Evolutionary conservation across 2,797 vertebrate genomes (phyloP).

Genomic region (Anas capensis): DNA sequence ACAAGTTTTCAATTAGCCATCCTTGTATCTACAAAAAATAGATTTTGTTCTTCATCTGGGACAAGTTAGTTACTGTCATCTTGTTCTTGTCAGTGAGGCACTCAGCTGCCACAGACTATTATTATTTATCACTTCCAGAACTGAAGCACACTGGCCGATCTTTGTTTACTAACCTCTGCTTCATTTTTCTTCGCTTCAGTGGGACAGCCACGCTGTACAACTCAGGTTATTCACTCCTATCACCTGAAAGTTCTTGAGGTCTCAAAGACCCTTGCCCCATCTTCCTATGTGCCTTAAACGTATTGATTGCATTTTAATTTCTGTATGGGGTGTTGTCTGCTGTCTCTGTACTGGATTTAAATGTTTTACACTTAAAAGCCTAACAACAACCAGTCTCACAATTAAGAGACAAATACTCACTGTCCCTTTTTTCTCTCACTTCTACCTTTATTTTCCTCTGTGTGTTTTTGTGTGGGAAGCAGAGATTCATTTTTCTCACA

Average conservation of each 20-base stretch:
- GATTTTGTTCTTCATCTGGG: conserved; percentile 32
- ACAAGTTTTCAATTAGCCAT: conserved; percentile 39
- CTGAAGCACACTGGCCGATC: background rate
- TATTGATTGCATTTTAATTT: background rate
- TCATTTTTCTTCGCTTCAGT: background rate
- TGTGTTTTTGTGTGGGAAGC: background rate
- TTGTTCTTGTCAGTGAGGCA: conserved; percentile 57
- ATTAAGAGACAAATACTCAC: background rate
- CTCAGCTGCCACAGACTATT: background rate
- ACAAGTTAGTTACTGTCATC: conserved; percentile 44
- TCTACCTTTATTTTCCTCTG: background rate
- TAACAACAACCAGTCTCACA: background rate
- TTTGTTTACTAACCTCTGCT: conserved; percentile 18
- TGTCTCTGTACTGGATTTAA: background rate
- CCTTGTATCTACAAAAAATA: background rate
- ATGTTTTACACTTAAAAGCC: background rate
- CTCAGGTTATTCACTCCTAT: background rate
- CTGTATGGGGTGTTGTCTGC: background rate
- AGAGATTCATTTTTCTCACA: background rate
- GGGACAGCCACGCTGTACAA: background rate
- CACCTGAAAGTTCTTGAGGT: background rate
- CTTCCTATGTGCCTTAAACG: background rate
- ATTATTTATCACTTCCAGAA: conserved; percentile 44
- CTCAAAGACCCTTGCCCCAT: background rate
- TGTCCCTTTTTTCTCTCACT: background rate